Conservation (phyloP, 2,888 invertebrate species). For the Ctenicera cuprea region DNA sequence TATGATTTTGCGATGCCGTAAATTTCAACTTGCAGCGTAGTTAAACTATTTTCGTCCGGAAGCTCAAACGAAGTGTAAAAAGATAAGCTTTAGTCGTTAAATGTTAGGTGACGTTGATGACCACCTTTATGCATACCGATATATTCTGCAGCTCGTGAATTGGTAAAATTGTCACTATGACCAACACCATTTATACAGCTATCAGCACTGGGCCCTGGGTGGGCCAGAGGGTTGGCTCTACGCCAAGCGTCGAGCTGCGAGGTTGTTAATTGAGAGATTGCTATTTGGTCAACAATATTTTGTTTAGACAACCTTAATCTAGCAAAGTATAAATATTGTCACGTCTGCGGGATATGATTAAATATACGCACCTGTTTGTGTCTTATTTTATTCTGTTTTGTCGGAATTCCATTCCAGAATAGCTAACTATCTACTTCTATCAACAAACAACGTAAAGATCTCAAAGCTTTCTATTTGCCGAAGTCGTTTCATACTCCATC, state of each 20-base stretch:
- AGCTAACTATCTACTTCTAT: neutral
- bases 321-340: slow-evolving; percentile 70
- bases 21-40: slow-evolving; percentile 45
- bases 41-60: slow-evolving; percentile 49
- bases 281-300: slow-evolving; percentile 68
- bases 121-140: slow-evolving; percentile 65
- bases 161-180: slow-evolving; percentile 68
- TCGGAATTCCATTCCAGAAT: slow-evolving; percentile 1
- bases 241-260: slow-evolving; percentile 64
- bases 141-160: slow-evolving; percentile 67
- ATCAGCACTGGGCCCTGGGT: slow-evolving; percentile 66
- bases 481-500: slow-evolving; percentile 7
- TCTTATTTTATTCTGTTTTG: slow-evolving; percentile 26
- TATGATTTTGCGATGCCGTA: slow-evolving; percentile 41
- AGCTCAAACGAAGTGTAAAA: slow-evolving; percentile 51
- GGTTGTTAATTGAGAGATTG: slow-evolving; percentile 70
- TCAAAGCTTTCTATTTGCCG: neutral
- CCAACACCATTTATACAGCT: slow-evolving; percentile 68
- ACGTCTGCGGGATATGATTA: slow-evolving; percentile 69
- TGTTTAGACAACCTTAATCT: slow-evolving; percentile 66
- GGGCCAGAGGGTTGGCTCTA: slow-evolving; percentile 62
- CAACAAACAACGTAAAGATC: neutral
- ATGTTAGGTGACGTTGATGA: slow-evolving; percentile 70
- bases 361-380: slow-evolving; percentile 61
- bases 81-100: slow-evolving; percentile 59